A percentile compares a stretch with the other conserved stretches of the same genome.
Conservation (phyloP, 2,888 invertebrate genomes). For the Venusia cambrica region DNA sequence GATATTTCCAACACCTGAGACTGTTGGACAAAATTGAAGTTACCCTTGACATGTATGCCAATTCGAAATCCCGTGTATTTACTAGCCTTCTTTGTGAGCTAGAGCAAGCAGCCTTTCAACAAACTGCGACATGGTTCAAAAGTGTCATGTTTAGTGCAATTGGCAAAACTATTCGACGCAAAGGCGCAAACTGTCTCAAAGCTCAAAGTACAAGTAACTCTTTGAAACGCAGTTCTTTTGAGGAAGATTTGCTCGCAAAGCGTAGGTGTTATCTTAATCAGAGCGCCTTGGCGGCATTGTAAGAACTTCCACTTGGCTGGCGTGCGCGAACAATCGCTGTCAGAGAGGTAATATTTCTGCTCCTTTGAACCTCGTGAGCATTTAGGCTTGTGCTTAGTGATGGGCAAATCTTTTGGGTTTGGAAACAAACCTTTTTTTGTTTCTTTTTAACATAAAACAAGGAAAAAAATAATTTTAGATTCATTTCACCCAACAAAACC, state of each 20-base stretch:
- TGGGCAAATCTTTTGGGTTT: slow-evolving; percentile 8
- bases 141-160: slow-evolving; percentile 16
- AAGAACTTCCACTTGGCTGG: slow-evolving; percentile 50
- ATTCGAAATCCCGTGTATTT: too few relatives aligned
- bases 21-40: too few relatives aligned
- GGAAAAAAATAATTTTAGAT: too few relatives aligned
- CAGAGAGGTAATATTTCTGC: slow-evolving; percentile 56
- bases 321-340: slow-evolving; percentile 37
- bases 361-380: slow-evolving; percentile 45
- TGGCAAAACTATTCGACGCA: slow-evolving; percentile 14
- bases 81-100: too few relatives aligned
- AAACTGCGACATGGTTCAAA: slow-evolving; percentile 6
- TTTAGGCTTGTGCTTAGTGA: slow-evolving; percentile 17
- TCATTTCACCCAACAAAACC: too few relatives aligned
- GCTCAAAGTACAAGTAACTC: slow-evolving; percentile 47
- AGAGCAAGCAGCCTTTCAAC: neutral
- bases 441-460: too few relatives aligned
- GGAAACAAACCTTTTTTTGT: too few relatives aligned
- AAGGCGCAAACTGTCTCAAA: slow-evolving; percentile 36
- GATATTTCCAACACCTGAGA: too few relatives aligned
- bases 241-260: slow-evolving; percentile 41
- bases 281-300: slow-evolving; percentile 58
- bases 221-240: slow-evolving; percentile 49
- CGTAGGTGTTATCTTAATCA: slow-evolving; percentile 68
- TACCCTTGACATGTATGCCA: too few relatives aligned